These are phyloP conservation scores for Hirtodrosophila alboralis DNA, from an alignment of 2,888 invertebrate species.

Conservation along the genomic window DNA sequence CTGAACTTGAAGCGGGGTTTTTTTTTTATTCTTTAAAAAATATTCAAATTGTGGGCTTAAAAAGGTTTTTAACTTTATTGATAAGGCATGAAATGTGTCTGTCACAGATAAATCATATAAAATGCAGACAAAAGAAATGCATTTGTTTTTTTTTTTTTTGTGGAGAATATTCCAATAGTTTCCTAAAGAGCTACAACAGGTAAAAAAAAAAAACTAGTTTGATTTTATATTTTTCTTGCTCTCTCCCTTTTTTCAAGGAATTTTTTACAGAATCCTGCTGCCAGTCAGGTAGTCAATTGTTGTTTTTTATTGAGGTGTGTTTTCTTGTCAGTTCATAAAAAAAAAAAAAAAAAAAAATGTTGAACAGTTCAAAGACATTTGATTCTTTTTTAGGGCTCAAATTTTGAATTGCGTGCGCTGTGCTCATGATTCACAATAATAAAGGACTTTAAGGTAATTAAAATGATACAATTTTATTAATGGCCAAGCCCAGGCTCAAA, in stretches of 20 bases:
- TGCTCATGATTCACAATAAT: slow-evolving; percentile 43
- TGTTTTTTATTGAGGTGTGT: slow-evolving; percentile 33
- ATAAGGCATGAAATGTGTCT: slow-evolving; percentile 67
- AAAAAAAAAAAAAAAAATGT: too few species aligned
- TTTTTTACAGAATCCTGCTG: slow-evolving; percentile 59
- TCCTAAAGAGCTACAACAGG: slow-evolving; percentile 28
- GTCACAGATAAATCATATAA: slow-evolving; percentile 69
- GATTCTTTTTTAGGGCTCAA: slow-evolving; percentile 29
- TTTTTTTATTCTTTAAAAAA: slow-evolving; percentile 38
- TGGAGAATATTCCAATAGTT: slow-evolving; percentile 12
- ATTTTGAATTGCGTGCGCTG: slow-evolving; percentile 63
- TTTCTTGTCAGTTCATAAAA: slow-evolving; percentile 41
- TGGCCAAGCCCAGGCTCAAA: slow-evolving; percentile 34
- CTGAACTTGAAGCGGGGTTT: slow-evolving; percentile 59
- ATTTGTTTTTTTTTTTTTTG: slow-evolving; percentile 8
- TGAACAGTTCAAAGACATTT: slow-evolving; percentile 51
- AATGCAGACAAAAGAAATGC: slow-evolving; percentile 33
- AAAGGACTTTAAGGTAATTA: slow-evolving; percentile 68
- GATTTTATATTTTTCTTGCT: slow-evolving; percentile 9
- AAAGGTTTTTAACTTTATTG: slow-evolving; percentile 39
- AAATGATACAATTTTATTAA: slow-evolving; percentile 57
- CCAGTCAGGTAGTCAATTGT: slow-evolving; percentile 57
- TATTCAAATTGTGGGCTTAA: slow-evolving; percentile 58
- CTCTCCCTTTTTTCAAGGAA: slow-evolving; percentile 44
- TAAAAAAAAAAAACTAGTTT: slow-evolving; percentile 11